Evolutionary conservation across 1,140 invertebrate genomes (phyloP), one percentile per base, ranked within the genome.

Genomic region (Sycophaga agraensis): DNA sequence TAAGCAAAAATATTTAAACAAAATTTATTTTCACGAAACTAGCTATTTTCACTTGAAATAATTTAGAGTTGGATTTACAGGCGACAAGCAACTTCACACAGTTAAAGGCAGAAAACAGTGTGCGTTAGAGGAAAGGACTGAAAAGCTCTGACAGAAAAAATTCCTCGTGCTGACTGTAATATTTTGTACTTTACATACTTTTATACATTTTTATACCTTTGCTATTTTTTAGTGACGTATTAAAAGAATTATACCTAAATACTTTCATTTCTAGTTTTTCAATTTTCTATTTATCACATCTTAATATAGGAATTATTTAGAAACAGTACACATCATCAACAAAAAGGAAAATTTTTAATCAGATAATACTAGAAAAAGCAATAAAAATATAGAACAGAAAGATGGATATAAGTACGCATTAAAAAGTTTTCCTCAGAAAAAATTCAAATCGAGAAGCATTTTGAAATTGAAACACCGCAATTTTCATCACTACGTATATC

Each of bases 391-490:
- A 42, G 28, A 28, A 54, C 16, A 48, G 16, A 19, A 37, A 53
- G 5, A 37, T 28, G 9, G 0, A 49, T 14, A n/a, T n/a, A n/a
- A n/a, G 9, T 21, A 22, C 14, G 24, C 4, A 28, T 1, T 26
- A 14, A 45, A 46, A 56, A 34, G 16, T 60, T 43, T 43, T 12
- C 17, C 11, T 11, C 14, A 22, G 19, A 31, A 39, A 50, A 22
- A 51, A 40, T 40, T 55, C 39, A 16, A 42, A 42, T 59, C 17
- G 37, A 24, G 11, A 48, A 51, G 51, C 50, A 59, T 21, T 59
- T 50, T 6, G 9, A 11, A 34, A n/a, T n/a, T n/a, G n/a, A n/a
- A n/a, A n/a, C n/a, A n/a, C n/a, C n/a, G n/a, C n/a, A n/a, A n/a
- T n/a, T n/a, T n/a, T n/a, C n/a, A n/a, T n/a, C n/a, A n/a, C n/a